Percentiles rank a stretch among this genome's conserved stretches.
phyloP scores from a whole-genome alignment of 2,113 vertebrate genomes.

The Phylloscopus trochiloides region DNA sequence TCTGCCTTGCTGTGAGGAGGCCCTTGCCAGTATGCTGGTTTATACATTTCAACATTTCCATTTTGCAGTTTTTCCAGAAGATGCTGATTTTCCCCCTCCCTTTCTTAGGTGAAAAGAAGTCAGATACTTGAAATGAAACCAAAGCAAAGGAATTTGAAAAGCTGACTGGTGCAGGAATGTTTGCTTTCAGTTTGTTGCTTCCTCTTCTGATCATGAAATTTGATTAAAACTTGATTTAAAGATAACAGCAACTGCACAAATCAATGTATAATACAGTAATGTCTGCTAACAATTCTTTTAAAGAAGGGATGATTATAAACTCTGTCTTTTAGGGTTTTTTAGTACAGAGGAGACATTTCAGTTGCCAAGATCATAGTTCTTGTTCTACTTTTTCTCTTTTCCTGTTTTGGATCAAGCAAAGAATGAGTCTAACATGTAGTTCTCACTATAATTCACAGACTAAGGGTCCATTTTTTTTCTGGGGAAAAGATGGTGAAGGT shows the following conservation, averaged over 20 bases:
- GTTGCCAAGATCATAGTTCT: background rate
- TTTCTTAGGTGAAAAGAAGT: slow-evolving; percentile 2
- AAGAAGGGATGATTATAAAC: background rate
- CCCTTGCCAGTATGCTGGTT: slow-evolving; percentile 11
- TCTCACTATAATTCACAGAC: background rate
- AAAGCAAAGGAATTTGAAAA: background rate
- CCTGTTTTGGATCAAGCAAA: background rate
- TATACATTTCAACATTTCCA: background rate
- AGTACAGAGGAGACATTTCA: background rate
- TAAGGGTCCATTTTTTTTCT: background rate
- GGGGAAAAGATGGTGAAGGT: background rate
- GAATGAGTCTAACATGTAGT: background rate
- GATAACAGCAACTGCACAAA: background rate
- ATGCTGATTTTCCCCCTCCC: background rate
- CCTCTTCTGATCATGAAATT: slow-evolving; percentile 1
- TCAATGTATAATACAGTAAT: background rate
- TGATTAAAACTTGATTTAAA: background rate
- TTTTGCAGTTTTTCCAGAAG: slow-evolving; percentile 2
- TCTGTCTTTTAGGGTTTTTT: background rate
- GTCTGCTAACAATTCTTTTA: background rate
- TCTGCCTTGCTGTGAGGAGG: background rate
- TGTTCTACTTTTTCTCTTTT: background rate
- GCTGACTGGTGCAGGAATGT: background rate
- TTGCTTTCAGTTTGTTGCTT: slow-evolving; percentile 28
- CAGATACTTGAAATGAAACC: slow-evolving; percentile 18